Evolutionary conservation across 2,797 vertebrate species (phyloP), one percentile per base, ranked within the genome.

Genomic region (Sebastiscus albofasciatus): DNA sequence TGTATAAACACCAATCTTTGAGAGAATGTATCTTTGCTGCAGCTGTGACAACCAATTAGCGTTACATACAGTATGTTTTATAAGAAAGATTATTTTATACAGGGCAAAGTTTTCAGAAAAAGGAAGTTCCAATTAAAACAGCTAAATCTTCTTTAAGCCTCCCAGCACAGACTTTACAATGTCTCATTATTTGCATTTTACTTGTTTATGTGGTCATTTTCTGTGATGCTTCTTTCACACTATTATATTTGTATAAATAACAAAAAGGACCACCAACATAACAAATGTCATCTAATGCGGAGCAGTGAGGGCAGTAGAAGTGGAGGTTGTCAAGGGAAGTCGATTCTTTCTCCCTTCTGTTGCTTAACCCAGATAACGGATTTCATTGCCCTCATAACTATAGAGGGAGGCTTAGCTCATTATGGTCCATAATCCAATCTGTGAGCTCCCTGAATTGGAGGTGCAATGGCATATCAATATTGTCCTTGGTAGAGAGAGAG

Each of bases 401-500:
- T 65, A 81, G 79, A 87, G 82, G 77, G 73, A 89, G 80, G 80
- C 80, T 91, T 73, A 89, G 90, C 85, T 92, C 90, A 91, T 93
- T 93, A 91, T 70, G 60, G 83, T 22, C 79, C 56, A 78, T 93
- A 93, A 94, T 93, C 90, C 91, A 91, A 80, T 91, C 85, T 89
- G 77, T 72, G 82, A 83, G 84, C 84, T 88, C 84, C 73, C 74
- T 66, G 81, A 84, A 78, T 86, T 89, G 80, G 71, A 77, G 73
- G 81, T 56, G 72, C 77, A 85, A 80, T 75, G 88, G 92, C 81
- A 89, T 86, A 92, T 90, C 89, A 90, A 87, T 86, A 85, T 84
- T 88, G 89, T 92, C 91, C 90, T 92, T 93, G 92, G 86, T 84
- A 61, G 77, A 66, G 77, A 66, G 75, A 75, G 79, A 65, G 75